Percentiles rank a stretch among this genome's conserved stretches.
phyloP scores from a whole-genome alignment of 1,140 invertebrate species.

The Cotesia glomerata region DNA sequence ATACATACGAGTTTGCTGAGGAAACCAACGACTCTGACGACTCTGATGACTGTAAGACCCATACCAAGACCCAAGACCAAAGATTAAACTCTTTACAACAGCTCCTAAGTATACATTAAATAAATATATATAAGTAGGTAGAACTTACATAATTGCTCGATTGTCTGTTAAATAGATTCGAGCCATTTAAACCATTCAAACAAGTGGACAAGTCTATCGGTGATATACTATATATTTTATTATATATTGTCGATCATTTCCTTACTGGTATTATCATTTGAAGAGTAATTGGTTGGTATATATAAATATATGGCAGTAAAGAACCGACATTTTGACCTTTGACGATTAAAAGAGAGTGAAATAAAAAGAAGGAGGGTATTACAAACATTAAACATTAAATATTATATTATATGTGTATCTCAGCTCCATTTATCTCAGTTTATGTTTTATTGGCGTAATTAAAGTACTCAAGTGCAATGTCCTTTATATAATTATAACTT shows the following conservation, averaged over 20 bases:
- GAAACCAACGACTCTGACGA: neutral
- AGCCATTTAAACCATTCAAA: no score
- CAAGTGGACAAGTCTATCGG: no score
- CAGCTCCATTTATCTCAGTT: conserved; percentile 21
- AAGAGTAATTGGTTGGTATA: neutral
- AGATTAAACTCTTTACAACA: no score
- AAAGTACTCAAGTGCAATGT: conserved; percentile 16
- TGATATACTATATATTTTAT: no score
- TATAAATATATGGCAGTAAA: neutral
- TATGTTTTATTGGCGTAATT: conserved; percentile 19
- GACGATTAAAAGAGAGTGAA: conserved; percentile 9
- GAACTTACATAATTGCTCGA: conserved; percentile 19
- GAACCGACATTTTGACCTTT: conserved; percentile 13
- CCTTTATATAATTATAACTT: conserved; percentile 9
- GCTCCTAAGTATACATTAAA: no score
- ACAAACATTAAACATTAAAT: neutral
- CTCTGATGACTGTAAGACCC: no score
- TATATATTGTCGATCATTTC: no score
- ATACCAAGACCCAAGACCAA: no score
- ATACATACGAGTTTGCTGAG: conserved; percentile 6
- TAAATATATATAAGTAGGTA: neutral
- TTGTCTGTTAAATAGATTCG: neutral
- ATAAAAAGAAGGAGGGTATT: no score
- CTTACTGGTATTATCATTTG: no score
- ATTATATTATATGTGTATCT: neutral